Base-by-base conservation (phyloP, 2,888 invertebrate species). In the Drosophila mercatorum region DNA sequence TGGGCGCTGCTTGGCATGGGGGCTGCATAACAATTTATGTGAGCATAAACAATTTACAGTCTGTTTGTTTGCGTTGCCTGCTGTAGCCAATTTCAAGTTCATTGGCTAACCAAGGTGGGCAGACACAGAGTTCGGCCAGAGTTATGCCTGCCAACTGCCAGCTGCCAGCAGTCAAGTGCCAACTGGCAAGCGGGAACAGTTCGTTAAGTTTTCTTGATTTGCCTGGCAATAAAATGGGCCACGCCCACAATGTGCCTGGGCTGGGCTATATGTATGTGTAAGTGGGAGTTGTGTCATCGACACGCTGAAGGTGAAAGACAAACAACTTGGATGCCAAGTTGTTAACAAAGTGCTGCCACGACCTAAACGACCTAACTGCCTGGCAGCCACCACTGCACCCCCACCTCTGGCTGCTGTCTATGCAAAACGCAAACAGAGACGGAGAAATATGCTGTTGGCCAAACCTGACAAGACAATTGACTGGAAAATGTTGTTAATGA, bases 401-500 rank as follows among this genome's bases (percentile, higher is more conserved):
- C 11, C 1, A 47, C 28, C 12, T 28, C 2, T 6, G 28, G 17
- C 47, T 47, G 63, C 66, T 60, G 78, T 77, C 78, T 77, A 77
- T 77, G 77, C 75, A 77, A 77, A 78, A 64, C 74, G 78, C 75
- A 75, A 75, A 78, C 78, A 66, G 53, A 61, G 64, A 47, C 47
- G 52, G 12, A 72, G 80, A 78, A 80, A 78, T 78, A 78, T 73
- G 75, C 76, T 73, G 70, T 46, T 70, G 70, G 59, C 56, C 72
- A 71, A 67, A 38, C 75, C 75, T 75, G 83, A 84, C 88, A 82
- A 72, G 85, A 84, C 87, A 84, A 84, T 84, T 84, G 84, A 87
- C 84, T 87, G 85, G 87, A 87, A 84, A 84, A 87, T 87, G 85
- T 84, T 84, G 87, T 84, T 84, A 84, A 84, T 84, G 84, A 84